Evolutionary conservation across 2,113 vertebrate species (phyloP).

Genomic region (Motacilla alba): DNA sequence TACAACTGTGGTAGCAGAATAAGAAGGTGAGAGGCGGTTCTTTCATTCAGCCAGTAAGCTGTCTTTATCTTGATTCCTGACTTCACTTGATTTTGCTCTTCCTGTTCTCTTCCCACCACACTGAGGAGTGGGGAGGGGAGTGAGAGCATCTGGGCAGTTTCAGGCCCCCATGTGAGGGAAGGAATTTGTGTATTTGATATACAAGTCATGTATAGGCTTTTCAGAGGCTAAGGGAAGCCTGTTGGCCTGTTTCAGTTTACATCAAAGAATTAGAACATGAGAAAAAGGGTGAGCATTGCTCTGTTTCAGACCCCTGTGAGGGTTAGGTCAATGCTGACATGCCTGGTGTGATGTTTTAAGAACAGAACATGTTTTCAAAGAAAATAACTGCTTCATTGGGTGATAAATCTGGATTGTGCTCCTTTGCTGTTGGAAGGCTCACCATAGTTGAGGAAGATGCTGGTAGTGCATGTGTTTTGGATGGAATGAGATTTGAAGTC

Average conservation of each 20-base stretch:
- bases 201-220: neutral
- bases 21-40: neutral
- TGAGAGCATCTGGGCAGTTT: neutral
- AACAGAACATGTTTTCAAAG: neutral
- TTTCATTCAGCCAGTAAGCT: neutral
- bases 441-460: accelerated
- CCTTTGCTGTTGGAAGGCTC: neutral
- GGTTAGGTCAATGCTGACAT: neutral
- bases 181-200: neutral
- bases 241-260: neutral
- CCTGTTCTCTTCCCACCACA: neutral
- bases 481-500: neutral
- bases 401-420: neutral
- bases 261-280: neutral
- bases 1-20: neutral
- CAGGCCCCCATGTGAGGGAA: neutral
- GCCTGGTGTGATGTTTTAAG: neutral
- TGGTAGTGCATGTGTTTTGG: accelerated
- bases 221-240: neutral
- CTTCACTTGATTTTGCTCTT: neutral
- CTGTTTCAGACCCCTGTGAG: neutral
- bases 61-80: neutral
- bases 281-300: neutral
- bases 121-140: neutral
- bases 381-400: neutral